Percentiles rank a stretch among this genome's conserved stretches.
These are phyloP conservation scores for Aegotheles bennettii DNA, from an alignment of 2,113 vertebrate species.

Conservation along the genomic window DNA sequence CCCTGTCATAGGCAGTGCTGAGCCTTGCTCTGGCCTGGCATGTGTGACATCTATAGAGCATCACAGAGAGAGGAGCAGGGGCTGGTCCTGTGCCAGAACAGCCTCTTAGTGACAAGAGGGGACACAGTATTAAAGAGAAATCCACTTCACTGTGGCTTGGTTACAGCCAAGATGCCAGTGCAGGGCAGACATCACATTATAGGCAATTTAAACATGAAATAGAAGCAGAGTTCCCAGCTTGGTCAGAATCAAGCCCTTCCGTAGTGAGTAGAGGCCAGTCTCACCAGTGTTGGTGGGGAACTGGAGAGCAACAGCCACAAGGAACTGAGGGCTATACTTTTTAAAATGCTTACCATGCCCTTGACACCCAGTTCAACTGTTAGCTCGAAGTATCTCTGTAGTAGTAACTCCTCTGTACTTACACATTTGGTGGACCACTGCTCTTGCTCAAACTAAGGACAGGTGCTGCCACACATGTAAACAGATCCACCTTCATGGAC, in stretches of 20 bases:
- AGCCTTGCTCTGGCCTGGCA: background rate
- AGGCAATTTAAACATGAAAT: background rate
- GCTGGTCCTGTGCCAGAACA: background rate
- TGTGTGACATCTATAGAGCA: accelerated
- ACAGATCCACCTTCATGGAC: accelerated
- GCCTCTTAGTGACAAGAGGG: too few species aligned
- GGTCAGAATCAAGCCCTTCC: background rate
- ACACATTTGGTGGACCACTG: accelerated
- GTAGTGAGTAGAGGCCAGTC: background rate
- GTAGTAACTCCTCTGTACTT: background rate
- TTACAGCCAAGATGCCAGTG: background rate
- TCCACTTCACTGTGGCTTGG: background rate
- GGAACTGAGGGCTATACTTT: background rate
- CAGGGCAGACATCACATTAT: accelerated
- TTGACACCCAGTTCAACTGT: accelerated
- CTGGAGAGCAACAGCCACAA: background rate
- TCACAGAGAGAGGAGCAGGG: background rate
- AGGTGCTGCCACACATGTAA: background rate
- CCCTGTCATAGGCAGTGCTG: accelerated
- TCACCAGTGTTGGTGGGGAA: too few species aligned
- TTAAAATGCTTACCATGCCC: too few species aligned
- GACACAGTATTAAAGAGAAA: accelerated
- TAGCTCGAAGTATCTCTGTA: background rate
- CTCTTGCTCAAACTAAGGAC: background rate
- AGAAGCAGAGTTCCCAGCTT: accelerated